Evolutionary conservation across 1,140 invertebrate species (phyloP).

Genomic region (Drosophila takahashii): DNA sequence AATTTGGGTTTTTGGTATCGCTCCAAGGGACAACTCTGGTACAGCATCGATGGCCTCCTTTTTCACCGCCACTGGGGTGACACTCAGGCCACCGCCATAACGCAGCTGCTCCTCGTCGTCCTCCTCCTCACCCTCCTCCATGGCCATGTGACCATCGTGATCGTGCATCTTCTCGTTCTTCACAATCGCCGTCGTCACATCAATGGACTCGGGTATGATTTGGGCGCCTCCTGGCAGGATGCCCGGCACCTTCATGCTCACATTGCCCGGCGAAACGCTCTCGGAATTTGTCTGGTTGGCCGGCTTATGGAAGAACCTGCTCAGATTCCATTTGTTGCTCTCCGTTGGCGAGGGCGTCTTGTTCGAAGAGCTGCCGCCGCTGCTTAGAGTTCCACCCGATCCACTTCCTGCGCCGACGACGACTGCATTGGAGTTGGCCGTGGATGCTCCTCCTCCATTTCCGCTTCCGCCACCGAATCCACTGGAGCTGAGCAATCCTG

Average conservation of each 20-base stretch:
- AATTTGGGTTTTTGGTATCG: slow-evolving; percentile 66
- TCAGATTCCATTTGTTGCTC: slow-evolving; percentile 74
- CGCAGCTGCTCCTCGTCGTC: slow-evolving; percentile 52
- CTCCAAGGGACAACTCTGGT: slow-evolving; percentile 41
- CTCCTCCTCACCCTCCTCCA: slow-evolving; percentile 65
- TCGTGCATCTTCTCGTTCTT: slow-evolving; percentile 74
- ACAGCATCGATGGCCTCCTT: slow-evolving; percentile 53
- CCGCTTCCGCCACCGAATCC: slow-evolving; percentile 40
- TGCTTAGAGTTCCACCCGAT: slow-evolving; percentile 50
- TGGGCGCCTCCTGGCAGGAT: slow-evolving; percentile 75
- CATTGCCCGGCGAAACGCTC: slow-evolving; percentile 65
- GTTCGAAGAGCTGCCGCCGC: slow-evolving; percentile 74
- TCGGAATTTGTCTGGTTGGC: slow-evolving; percentile 61
- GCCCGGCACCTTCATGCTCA: slow-evolving; percentile 74
- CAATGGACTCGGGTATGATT: slow-evolving; percentile 78
- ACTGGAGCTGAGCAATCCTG: slow-evolving; percentile 60
- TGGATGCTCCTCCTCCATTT: neutral
- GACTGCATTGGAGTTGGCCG: slow-evolving; percentile 10
- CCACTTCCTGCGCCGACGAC: neutral
- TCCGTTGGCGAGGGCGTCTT: slow-evolving; percentile 81
- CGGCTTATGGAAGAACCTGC: slow-evolving; percentile 74
- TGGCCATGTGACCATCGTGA: slow-evolving; percentile 54
- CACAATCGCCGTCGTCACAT: slow-evolving; percentile 73
- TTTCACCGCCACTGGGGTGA: slow-evolving; percentile 60
- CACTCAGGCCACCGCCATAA: slow-evolving; percentile 59